Evolutionary conservation across 2,888 invertebrate genomes (phyloP), one percentile per base, ranked within the genome.

Genomic region (Andrena chrysosceles): DNA sequence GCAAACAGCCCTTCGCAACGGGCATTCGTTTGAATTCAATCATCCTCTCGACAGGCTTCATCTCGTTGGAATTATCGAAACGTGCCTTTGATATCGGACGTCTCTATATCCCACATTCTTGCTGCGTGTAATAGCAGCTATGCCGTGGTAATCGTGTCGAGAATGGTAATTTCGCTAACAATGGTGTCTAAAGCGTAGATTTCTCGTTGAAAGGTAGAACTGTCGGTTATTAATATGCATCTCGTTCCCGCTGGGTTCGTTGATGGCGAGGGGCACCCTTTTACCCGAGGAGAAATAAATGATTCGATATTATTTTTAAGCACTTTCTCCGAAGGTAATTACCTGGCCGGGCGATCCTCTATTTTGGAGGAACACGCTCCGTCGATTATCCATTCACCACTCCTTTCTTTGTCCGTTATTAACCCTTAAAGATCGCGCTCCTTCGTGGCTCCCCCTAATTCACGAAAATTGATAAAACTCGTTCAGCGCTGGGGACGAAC

Each of bases 401-500:
- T 16, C 31, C n/a, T 16, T 48, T 49, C 26, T 33, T 10, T 13
- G 54, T 10, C 13, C 67, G 63, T 73, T 74, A 83, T 83, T 83
- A 71, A 42, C 68, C 29, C 29, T 52, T 56, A 31, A 48, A 54
- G 26, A 26, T 60, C n/a, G 54, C 23, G 29, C 8, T 23, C 20
- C 48, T 60, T 48, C 42, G 2, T 26, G 54, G 31, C 23, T 60
- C 72, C 63, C 49, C 59, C 66, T 80, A 76, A 84, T 81, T 81
- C 69, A 59, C 33, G 59, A 31, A 77, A 81, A 77, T 81, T 81
- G 81, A 84, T 81, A 74, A 85, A 77, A 64, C 35, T 70, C 31
- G 54, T 59, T 54, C 33, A 0, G 13, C 10, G 62, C 31, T 48
- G 62, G 35, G 23, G 62, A 52, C 66, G 31, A 56, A 26, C 8